A percentile compares a stretch with the other conserved stretches of the same genome.
These are phyloP conservation scores for Dolichomitus sp. DNA, from an alignment of 2,888 invertebrate genomes.

Conservation along the genomic window DNA sequence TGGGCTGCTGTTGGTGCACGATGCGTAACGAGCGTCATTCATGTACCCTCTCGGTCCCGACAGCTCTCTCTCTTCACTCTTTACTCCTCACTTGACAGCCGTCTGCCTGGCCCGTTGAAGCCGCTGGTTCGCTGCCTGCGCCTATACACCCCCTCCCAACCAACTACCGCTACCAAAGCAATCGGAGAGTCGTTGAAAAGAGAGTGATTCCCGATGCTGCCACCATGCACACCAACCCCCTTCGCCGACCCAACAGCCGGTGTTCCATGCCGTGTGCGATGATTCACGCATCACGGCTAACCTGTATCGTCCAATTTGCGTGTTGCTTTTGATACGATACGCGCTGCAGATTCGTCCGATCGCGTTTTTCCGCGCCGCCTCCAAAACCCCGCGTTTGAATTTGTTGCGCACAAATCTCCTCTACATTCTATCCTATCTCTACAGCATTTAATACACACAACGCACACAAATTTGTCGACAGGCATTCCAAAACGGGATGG, in stretches of 20 bases:
- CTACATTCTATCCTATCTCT: conserved; percentile 30
- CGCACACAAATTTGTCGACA: not conserved
- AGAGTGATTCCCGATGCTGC: conserved; percentile 57
- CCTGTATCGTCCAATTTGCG: conserved; percentile 63
- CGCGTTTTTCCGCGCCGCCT: conserved; percentile 38
- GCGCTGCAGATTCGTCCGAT: conserved; percentile 39
- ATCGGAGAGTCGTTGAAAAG: conserved; percentile 67
- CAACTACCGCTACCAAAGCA: conserved; percentile 52
- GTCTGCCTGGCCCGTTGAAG: conserved; percentile 11
- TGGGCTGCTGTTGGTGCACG: conserved; percentile 40
- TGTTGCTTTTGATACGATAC: conserved; percentile 64
- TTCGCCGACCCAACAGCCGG: conserved; percentile 56
- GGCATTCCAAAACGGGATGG: not conserved
- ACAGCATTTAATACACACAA: not conserved
- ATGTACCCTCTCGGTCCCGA: conserved; percentile 25
- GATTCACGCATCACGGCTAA: conserved; percentile 66
- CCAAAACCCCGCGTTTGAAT: conserved; percentile 42
- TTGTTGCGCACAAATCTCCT: conserved; percentile 44
- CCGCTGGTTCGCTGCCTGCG: conserved; percentile 17
- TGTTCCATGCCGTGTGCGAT: conserved; percentile 57
- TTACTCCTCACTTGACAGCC: conserved; percentile 22
- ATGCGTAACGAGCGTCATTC: conserved; percentile 62
- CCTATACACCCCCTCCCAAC: not conserved
- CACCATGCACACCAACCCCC: conserved; percentile 4
- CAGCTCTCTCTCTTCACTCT: not conserved